A percentile compares a stretch with the other conserved stretches of the same genome.
These are phyloP conservation scores for Pithys albifrons DNA, from an alignment of 2,113 vertebrate species.

Conservation along the genomic window DNA sequence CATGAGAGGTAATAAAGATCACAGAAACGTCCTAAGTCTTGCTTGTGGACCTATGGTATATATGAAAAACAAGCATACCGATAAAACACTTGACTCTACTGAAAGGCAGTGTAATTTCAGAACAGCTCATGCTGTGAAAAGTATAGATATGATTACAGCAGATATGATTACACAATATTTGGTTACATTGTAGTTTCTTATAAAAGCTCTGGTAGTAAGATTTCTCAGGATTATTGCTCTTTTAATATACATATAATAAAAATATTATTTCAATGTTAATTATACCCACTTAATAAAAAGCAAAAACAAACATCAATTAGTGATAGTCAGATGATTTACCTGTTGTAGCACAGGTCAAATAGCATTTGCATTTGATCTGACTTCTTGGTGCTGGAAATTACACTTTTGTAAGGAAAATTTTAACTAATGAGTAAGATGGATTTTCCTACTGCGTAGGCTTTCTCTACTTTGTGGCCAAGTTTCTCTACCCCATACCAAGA, in stretches of 20 bases:
- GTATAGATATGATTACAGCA: background rate
- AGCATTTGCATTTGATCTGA: background rate
- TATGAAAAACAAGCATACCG: background rate
- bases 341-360: background rate
- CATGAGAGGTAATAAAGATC: background rate
- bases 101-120: background rate
- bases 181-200: slow-evolving; percentile 8
- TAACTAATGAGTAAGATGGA: background rate
- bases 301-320: background rate
- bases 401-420: background rate
- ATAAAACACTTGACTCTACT: background rate
- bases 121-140: background rate
- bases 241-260: slow-evolving; percentile 29
- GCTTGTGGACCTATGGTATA: background rate
- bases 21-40: background rate
- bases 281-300: background rate
- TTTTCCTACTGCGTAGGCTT: background rate
- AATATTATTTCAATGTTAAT: too few species aligned
- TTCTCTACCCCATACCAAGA: background rate
- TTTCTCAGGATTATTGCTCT: background rate
- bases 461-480: background rate
- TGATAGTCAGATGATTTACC: background rate
- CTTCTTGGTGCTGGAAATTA: background rate
- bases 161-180: background rate
- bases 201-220: background rate